Conservation (phyloP, 2,797 vertebrate genomes). For the Sebastes vulpes region DNA sequence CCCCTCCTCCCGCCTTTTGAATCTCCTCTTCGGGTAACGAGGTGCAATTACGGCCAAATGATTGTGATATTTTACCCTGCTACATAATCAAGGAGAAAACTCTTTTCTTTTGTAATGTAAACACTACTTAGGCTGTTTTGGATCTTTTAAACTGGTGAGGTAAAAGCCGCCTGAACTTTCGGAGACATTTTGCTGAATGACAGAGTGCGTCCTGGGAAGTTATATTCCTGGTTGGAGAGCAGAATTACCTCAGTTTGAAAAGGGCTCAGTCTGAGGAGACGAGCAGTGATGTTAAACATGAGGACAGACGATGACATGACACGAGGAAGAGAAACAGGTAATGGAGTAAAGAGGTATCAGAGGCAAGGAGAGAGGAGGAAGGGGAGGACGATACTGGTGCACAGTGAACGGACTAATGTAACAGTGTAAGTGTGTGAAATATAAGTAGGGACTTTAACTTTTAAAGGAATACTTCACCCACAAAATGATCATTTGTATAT, state of each 20-base stretch:
- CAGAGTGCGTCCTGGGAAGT: slow-evolving; percentile 28
- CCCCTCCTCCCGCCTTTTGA: slow-evolving; percentile 23
- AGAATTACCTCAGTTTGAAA: slow-evolving; percentile 36
- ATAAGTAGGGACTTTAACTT: background rate
- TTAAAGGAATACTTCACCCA: too few relatives aligned
- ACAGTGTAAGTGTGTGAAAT: background rate
- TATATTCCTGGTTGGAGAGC: slow-evolving; percentile 24
- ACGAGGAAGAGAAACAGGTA: slow-evolving; percentile 11
- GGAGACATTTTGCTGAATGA: slow-evolving; percentile 36
- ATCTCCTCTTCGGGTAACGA: slow-evolving; percentile 63
- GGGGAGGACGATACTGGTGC: background rate
- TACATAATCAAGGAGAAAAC: slow-evolving; percentile 61
- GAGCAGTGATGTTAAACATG: slow-evolving; percentile 59
- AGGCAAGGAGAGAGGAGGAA: background rate
- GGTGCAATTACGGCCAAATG: slow-evolving; percentile 70
- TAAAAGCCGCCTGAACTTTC: slow-evolving; percentile 51
- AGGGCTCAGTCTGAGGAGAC: slow-evolving; percentile 12
- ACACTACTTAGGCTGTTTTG: slow-evolving; percentile 60
- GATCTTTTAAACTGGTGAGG: slow-evolving; percentile 51
- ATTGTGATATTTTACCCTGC: slow-evolving; percentile 74
- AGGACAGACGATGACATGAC: background rate
- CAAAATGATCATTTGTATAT: too few relatives aligned
- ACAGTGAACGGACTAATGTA: background rate
- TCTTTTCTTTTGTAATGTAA: slow-evolving; percentile 66
- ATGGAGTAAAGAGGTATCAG: background rate